phyloP scores from a whole-genome alignment of 2,888 invertebrate species.

The Hirtodrosophila trivittata region DNA sequence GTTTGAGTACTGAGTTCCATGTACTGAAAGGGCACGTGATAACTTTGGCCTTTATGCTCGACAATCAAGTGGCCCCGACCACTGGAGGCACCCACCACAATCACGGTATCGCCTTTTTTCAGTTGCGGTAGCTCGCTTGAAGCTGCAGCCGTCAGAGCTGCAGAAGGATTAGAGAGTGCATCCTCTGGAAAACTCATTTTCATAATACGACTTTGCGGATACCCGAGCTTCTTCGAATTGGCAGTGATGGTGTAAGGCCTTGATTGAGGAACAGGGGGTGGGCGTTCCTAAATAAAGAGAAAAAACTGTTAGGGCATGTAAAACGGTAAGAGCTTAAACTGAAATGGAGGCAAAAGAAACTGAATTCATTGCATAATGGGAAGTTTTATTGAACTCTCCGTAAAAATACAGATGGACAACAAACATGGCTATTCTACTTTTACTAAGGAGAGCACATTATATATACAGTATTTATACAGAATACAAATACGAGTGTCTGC shows the following conservation, averaged over 20 bases:
- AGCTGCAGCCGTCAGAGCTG: constrained; percentile 35
- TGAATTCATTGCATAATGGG: no score
- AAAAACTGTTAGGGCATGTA: no score
- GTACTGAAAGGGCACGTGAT: constrained; percentile 93
- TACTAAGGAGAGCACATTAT: no score
- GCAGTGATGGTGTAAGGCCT: constrained; percentile 95
- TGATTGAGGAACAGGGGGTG: constrained; percentile 95
- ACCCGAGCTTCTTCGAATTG: constrained; percentile 95
- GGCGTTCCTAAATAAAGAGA: constrained; percentile 88
- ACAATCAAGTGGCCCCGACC: constrained; percentile 94
- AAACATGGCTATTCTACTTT: no score
- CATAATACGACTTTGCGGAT: constrained; percentile 96
- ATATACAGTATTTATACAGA: no score
- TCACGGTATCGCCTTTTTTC: constrained; percentile 93
- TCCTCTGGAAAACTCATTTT: constrained; percentile 93
- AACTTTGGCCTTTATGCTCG: constrained; percentile 89
- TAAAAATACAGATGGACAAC: no score
- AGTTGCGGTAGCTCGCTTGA: constrained; percentile 84
- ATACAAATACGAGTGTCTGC: no score
- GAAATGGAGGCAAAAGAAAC: no score
- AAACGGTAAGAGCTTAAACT: no score
- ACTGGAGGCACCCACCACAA: constrained; percentile 94
- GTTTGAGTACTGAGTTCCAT: constrained; percentile 86
- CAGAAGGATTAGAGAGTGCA: constrained; percentile 78
- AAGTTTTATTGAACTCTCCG: no score